Percentiles rank a stretch among this genome's conserved stretches.
Conservation (phyloP, 2,888 invertebrate species). For the Troides oblongomaculatus region DNA sequence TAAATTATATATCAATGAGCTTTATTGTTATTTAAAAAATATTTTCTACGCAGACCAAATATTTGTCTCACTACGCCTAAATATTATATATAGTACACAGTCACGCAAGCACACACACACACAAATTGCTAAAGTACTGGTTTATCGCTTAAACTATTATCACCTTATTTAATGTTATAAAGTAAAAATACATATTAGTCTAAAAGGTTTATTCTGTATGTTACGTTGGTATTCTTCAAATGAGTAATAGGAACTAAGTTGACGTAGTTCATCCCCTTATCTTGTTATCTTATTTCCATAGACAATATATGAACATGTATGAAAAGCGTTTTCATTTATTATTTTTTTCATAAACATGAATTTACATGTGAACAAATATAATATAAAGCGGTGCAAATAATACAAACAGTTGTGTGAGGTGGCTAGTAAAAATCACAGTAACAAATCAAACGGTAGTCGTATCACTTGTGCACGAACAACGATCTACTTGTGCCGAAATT, state of each 20-base stretch:
- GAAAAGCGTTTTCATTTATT: no score
- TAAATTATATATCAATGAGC: neutral
- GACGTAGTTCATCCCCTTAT: neutral
- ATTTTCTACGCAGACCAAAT: neutral
- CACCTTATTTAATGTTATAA: conserved; percentile 56
- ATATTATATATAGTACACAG: neutral
- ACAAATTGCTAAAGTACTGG: conserved; percentile 51
- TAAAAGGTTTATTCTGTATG: conserved; percentile 1
- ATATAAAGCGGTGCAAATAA: conserved; percentile 28
- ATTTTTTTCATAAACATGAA: neutral
- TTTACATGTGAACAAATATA: neutral
- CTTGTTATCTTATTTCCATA: no score
- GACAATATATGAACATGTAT: no score
- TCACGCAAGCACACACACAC: conserved; percentile 18
- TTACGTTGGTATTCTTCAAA: neutral
- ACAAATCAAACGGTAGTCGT: conserved; percentile 28
- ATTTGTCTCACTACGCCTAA: neutral
- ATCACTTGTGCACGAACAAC: conserved; percentile 20
- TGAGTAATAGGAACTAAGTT: neutral
- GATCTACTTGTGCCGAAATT: conserved; percentile 12
- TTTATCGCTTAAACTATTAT: conserved; percentile 76
- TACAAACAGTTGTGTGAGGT: conserved; percentile 36
- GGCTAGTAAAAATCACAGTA: conserved; percentile 59
- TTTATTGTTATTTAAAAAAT: neutral
- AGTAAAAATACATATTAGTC: conserved; percentile 47